Evolutionary conservation across 2,113 vertebrate species (phyloP), one percentile per base, ranked within the genome.

Genomic region (Hydrochoerus hydrochaeris): DNA sequence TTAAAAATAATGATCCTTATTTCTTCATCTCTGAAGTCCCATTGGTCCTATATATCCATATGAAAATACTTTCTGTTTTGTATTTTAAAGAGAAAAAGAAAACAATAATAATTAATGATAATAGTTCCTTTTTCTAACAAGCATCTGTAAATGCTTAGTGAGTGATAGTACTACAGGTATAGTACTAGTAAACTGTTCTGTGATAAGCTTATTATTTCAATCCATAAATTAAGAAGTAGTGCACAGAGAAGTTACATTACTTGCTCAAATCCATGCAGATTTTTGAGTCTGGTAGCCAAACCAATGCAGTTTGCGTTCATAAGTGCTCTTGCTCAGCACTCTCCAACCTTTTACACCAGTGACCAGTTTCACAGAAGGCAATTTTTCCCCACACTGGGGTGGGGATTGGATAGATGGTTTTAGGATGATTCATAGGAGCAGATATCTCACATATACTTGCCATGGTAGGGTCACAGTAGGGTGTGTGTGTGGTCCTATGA

Each of bases 91-190:
- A 16, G 52, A 54, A 54, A 54, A 54, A 54, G 52, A 54, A 54
- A 54, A 54, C 14, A 14, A 54, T 54, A 54, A 16, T 16, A 54
- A 54, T 16, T 54, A 16, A 54, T 54, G 52, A 54, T 16, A 54
- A 54, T 54, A 54, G 2, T 54, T 54, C 16, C 16, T 78, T 83
- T 80, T 91, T 30, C 35, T 11, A 0, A 95, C 60, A 88, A 92
- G 19, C n/a, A 62, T 90, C 24, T 84, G 22, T 87, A 90, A 90
- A 62, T 89, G 67, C 20, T 88, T 67, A 44, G 41, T 93, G 88
- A 19, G 17, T 87, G 63, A 30, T 13, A 85, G 35, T 88, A 77
- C 7, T 52, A 49, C 52, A 57, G 24, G 13, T 3, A 90, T 1
- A 54, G 7, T 28, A 90, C n/a, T 7, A 46, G 14, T 67, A 65